These are phyloP conservation scores for Cavia aperea DNA, from an alignment of 2,113 vertebrate species.

Conservation along the genomic window DNA sequence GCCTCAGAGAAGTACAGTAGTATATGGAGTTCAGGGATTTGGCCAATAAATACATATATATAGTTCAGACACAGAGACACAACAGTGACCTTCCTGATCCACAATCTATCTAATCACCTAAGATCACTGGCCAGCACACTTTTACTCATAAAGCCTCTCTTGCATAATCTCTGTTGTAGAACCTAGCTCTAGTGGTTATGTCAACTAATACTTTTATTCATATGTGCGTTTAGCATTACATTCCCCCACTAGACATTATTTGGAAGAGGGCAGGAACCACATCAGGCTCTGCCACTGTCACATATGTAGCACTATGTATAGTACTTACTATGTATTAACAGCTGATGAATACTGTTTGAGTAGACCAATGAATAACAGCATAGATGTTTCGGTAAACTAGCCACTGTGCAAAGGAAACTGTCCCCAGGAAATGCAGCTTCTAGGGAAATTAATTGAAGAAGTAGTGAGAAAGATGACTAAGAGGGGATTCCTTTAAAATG, in stretches of 20 bases:
- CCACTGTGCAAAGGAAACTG: background rate
- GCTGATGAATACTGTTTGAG: background rate
- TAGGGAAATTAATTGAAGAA: constrained; percentile 9
- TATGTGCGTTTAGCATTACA: background rate
- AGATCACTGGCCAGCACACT: background rate
- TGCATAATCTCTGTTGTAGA: background rate
- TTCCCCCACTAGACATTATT: background rate
- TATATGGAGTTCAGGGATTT: background rate
- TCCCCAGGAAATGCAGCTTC: background rate
- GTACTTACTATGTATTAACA: background rate
- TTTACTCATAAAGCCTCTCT: background rate
- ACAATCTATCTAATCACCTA: background rate
- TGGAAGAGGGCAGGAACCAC: background rate
- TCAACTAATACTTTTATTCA: background rate
- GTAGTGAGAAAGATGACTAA: background rate
- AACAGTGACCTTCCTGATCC: background rate
- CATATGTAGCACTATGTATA: background rate
- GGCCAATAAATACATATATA: background rate
- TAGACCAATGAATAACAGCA: background rate
- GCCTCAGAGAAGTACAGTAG: background rate
- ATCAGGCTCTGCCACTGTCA: too few species aligned
- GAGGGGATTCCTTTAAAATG: background rate
- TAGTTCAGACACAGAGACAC: background rate
- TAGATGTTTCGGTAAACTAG: background rate
- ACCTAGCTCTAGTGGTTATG: background rate